Percentiles rank a stretch among this genome's conserved stretches.
Evolutionary conservation across 2,797 vertebrate species (phyloP).

Genomic region (Falco naumanni): DNA sequence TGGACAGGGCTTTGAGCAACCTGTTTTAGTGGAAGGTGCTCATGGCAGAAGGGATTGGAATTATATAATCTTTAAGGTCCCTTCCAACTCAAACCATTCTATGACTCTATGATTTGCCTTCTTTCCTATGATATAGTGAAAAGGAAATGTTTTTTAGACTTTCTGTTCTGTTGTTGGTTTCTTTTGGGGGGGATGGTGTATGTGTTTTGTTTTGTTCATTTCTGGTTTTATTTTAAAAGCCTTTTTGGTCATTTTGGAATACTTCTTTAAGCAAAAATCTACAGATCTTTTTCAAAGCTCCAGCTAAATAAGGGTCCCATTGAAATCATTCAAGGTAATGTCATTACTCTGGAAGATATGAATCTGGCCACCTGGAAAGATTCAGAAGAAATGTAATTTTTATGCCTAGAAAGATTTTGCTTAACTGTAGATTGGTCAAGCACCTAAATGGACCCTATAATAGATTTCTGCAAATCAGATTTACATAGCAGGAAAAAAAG

Average conservation of each 20-base stretch:
- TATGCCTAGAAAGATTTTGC: neutral
- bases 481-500: neutral
- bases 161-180: neutral
- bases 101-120: neutral
- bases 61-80: too few species aligned
- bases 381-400: neutral
- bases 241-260: neutral
- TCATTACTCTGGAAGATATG: neutral
- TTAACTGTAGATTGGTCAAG: neutral
- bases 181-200: neutral
- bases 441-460: neutral
- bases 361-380: neutral
- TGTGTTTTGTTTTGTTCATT: too few species aligned
- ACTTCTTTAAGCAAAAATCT: neutral
- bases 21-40: too few species aligned
- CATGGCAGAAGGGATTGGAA: too few species aligned
- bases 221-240: neutral
- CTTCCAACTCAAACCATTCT: too few species aligned
- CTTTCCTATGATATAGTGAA: rapidly evolving
- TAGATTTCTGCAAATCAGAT: neutral
- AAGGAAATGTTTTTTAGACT: neutral
- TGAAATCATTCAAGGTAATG: neutral
- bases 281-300: neutral
- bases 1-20: too few species aligned
- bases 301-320: neutral